These are phyloP conservation scores for Neopipo cinnamomea DNA, from an alignment of 2,113 vertebrate genomes.

Conservation along the genomic window DNA sequence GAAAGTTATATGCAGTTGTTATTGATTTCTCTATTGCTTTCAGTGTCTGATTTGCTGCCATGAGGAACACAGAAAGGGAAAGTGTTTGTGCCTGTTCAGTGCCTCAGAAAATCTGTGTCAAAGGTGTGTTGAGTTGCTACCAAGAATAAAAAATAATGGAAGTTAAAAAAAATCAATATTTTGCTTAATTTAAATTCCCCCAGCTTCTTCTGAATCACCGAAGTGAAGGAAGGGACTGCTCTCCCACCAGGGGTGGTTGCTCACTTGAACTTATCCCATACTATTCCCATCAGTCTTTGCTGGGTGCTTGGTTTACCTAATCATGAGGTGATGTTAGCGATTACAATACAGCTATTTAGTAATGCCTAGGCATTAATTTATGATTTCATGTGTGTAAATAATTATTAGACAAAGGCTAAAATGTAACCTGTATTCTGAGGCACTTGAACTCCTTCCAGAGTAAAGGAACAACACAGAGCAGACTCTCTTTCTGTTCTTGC, in stretches of 20 bases:
- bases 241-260: not conserved
- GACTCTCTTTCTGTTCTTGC: not conserved
- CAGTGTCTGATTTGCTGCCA: not conserved
- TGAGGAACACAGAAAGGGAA: not conserved
- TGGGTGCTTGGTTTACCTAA: not conserved
- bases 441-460: not conserved
- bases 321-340: not conserved
- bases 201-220: not conserved
- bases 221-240: not conserved
- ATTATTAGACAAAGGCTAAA: not conserved
- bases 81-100: not conserved
- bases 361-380: not conserved
- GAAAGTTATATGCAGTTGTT: not conserved
- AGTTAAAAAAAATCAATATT: constrained; percentile 45
- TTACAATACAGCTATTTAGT: not conserved
- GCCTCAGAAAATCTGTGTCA: not conserved
- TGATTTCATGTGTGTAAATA: not conserved
- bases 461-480: not conserved
- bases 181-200: not conserved
- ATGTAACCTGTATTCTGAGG: not conserved
- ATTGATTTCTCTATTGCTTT: not conserved
- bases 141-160: constrained; percentile 44
- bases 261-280: not conserved
- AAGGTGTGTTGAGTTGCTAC: not conserved
- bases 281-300: not conserved